Evolutionary conservation across 2,113 vertebrate species (phyloP), one percentile per base, ranked within the genome.

Genomic region (Anthoscopus minutus): DNA sequence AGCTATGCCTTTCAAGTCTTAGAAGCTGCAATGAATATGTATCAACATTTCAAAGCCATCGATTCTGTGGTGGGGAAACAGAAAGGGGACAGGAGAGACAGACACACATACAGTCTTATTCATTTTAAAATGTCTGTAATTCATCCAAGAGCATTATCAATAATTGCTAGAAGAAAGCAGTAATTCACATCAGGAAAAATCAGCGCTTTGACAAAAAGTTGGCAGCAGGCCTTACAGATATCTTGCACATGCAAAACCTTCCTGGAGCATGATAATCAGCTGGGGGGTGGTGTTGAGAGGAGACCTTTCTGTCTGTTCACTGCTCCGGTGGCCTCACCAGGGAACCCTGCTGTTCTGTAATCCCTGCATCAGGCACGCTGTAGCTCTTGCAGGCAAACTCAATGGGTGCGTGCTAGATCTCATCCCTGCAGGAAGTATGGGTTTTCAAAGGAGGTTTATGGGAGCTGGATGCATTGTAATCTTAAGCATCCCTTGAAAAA

Each of bases 101-200:
- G 87, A 92, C 93, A 92, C 74, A 92, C 71, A 82, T 86, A 94
- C 72, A 60, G 37, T 65, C 91, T 96, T 92, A 97, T 95, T 95
- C 72, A 95, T 88, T 97, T 96, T 97, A 73, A 95, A 96, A 91
- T 44, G 90, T 94, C 84, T 96, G 86, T 97, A 97, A 96, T 96
- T 96, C 92, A 93, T 96, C 92, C 95, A 96, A 92, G 65, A 94
- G 73, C 76, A 88, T 96, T 96, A 94, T 94, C 93, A 97, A 95
- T 97, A 96, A 95, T 96, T 97, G 86, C 93, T 92, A 80, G 90
- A 93, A 96, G 53, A 95, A 94, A 83, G 93, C 54, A 76, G 25
- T 88, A 95, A 94, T 40, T 89, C 62, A 22, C 61, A 86, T 96
- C 61, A 45, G 0, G 12, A 70, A 81, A 92, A 87, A 95, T 81